Evolutionary conservation across 1,140 invertebrate species (phyloP), one percentile per base, ranked within the genome.

Genomic region (Bradynema listronoti): DNA sequence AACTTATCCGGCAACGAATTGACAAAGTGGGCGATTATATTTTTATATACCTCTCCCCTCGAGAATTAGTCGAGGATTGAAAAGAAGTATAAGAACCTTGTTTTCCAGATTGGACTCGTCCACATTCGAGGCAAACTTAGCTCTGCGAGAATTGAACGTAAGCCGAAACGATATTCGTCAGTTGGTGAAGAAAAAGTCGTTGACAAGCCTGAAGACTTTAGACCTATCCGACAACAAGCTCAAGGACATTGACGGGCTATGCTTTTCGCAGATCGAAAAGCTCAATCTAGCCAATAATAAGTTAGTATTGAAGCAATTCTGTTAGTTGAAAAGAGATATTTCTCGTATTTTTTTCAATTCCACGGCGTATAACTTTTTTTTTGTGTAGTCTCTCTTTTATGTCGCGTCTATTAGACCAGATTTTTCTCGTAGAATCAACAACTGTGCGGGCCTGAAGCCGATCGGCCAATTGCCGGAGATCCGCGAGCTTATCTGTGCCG

Each of bases 171-270:
- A 65, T 27, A 68, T 65, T 34, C 25, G 41, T 24, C 19, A 11
- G 5, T n/a, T n/a, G n/a, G 61, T 65, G 16, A 53, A 43, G 46
- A 66, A 68, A 24, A 68, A 65, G 22, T 24, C 62, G 7, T 14
- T 65, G 22, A 19, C 32, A 11, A 29, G 59, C 4, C 16, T 65
- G 7, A 60, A 61, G 16, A 19, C 6, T 3, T 25, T 65, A 0
- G 68, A 61, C 25, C 52, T 65, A 29, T 34, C 62, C 1, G 46
- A 68, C n/a, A 65, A 65, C 52, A 60, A 50, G 19, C 27, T 65
- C 29, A 65, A 65, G 33, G 62, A 65, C 24, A 16, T 65, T 2
- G 62, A 65, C 24, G 62, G 62, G 1, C 32, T 65, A 4, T 41
- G 16, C 24, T n/a, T 39, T 29, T 56, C 62, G 11, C 14, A 25